Evolutionary conservation across 1,140 invertebrate genomes (phyloP), one percentile per base, ranked within the genome.

Genomic region (Anthonomus grandis): DNA sequence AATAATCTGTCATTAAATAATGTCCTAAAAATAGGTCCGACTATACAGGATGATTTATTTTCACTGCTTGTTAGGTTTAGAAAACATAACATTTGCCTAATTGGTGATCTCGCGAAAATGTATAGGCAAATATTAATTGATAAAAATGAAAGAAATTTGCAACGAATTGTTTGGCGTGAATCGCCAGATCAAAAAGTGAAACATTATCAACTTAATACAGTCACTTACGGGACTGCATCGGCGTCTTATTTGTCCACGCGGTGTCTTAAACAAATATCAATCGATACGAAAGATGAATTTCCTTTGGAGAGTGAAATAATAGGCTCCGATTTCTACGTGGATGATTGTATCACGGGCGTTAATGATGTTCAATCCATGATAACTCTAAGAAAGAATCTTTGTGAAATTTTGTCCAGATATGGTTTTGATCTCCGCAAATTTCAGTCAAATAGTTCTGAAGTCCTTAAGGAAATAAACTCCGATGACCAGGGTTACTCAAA

Each of bases 131-230:
- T 77, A 21, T 22, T 54, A 45, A 61, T 78, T 8, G 47, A 70
- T 47, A 22, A 58, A 18, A 54, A 66, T 4, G 65, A 76, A 52
- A 42, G 62, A 5, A 61, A 72, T 22, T 72, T 68, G 38, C 74
- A 78, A 56, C 56, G 66, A 39, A 77, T 79, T 15, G 25, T 78
- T 5, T 79, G 77, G 73, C 58, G 72, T 21, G 13, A 50, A 0
- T 23, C 49, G 9, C 60, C 61, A 0, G 27, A 42, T 8, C 25
- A 71, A 38, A 27, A 46, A 12, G 34, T 76, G 0, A 63, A 59
- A 49, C 64, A 47, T 6, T 77, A 57, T 63, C 61, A 42, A 25
- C 38, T 76, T 10, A 68, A 62, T 10, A 76, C 70, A 1, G 62
- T 76, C 3, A 76, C 75, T 3, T 76, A 73, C 55, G 75, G 75